Evolutionary conservation across 1,140 invertebrate genomes (phyloP).

Genomic region (Metaphire vulgaris): DNA sequence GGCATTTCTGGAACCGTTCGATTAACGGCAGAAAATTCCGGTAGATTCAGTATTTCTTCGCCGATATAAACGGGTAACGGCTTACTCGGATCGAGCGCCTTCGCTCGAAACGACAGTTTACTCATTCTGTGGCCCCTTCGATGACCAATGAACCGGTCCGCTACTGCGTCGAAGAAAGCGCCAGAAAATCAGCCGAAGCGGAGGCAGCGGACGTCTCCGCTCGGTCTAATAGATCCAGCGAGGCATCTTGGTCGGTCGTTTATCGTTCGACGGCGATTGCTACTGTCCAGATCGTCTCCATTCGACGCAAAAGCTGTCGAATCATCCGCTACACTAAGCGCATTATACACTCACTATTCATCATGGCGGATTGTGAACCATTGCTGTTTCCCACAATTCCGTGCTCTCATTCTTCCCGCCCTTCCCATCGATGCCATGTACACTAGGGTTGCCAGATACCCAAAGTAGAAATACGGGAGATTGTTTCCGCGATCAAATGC

Average conservation of each 20-base stretch:
- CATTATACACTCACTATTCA: background rate
- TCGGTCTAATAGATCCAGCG: background rate
- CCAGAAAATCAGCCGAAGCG: background rate
- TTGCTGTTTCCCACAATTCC: background rate
- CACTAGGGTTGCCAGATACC: too few species aligned
- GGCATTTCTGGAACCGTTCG: conserved; percentile 97
- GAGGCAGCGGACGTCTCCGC: background rate
- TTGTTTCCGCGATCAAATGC: too few species aligned
- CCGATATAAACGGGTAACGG: conserved; percentile 94
- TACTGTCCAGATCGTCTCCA: background rate
- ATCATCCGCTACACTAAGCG: background rate
- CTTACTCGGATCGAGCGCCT: conserved; percentile 93
- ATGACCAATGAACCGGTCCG: conserved; percentile 25
- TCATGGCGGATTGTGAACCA: background rate
- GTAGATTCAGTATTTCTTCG: conserved; percentile 92
- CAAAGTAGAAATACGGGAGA: too few species aligned
- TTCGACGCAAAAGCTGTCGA: background rate
- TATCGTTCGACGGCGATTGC: background rate
- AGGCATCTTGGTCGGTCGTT: background rate
- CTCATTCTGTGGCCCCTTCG: conserved; percentile 37
- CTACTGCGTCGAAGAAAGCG: background rate
- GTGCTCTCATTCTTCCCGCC: too few species aligned
- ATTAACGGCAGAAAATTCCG: conserved; percentile 96
- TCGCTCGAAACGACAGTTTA: conserved; percentile 89
- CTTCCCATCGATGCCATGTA: too few species aligned